A percentile compares a stretch with the other conserved stretches of the same genome.
Evolutionary conservation across 2,888 invertebrate genomes (phyloP).

Genomic region (Philereme transversata): DNA sequence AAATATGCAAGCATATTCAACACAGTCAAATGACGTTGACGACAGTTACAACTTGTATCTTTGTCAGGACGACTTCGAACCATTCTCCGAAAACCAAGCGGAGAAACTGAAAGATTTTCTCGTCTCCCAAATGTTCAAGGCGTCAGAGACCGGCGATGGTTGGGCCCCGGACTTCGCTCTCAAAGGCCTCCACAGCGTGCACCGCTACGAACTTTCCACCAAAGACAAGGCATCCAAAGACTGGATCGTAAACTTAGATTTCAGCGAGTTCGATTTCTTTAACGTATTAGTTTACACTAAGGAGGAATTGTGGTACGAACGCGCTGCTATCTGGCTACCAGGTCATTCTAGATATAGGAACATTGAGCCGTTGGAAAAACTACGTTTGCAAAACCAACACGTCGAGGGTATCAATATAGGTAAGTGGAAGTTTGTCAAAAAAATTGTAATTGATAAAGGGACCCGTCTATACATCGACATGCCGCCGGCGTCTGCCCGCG

Average conservation of each 20-base stretch:
- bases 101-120: constrained; percentile 59
- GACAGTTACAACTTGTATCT: constrained; percentile 55
- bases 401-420: constrained; percentile 59
- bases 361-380: constrained; percentile 64
- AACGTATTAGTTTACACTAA: constrained; percentile 67
- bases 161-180: constrained; percentile 64
- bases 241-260: constrained; percentile 68
- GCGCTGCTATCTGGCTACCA: constrained; percentile 74
- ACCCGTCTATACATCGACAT: constrained; percentile 74
- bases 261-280: constrained; percentile 56
- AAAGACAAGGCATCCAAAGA: constrained; percentile 58
- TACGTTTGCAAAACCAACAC: constrained; percentile 66
- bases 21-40: not conserved
- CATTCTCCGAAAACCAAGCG: constrained; percentile 55
- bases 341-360: constrained; percentile 63
- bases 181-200: constrained; percentile 61
- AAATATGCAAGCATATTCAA: not conserved
- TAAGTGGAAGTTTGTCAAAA: constrained; percentile 75
- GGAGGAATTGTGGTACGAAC: constrained; percentile 74
- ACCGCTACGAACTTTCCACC: constrained; percentile 64
- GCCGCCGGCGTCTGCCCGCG: constrained; percentile 69
- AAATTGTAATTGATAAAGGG: constrained; percentile 63
- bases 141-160: constrained; percentile 47
- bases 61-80: constrained; percentile 70
- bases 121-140: constrained; percentile 57